phyloP scores from a whole-genome alignment of 1,140 invertebrate species.

The Octopus sinensis region DNA sequence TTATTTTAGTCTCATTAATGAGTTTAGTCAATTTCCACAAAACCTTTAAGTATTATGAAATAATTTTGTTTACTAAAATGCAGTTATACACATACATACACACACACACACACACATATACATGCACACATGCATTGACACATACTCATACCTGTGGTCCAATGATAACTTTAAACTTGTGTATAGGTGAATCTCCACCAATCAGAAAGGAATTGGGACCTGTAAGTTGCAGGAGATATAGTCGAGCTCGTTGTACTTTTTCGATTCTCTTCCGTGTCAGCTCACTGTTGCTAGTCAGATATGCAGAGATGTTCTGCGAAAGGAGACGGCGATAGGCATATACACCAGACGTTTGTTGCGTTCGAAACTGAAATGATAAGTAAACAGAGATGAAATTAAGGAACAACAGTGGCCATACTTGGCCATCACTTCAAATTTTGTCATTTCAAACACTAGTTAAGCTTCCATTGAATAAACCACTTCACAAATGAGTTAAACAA shows the following conservation, averaged over 20 bases:
- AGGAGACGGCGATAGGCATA: slow-evolving; percentile 19
- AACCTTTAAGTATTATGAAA: no score
- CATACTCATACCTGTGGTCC: slow-evolving; percentile 55
- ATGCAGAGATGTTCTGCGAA: slow-evolving; percentile 21
- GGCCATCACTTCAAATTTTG: no score
- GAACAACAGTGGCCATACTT: no score
- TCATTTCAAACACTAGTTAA: no score
- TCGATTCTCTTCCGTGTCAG: slow-evolving; percentile 52
- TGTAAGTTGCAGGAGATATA: slow-evolving; percentile 59
- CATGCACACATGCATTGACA: not conserved
- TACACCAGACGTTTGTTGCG: slow-evolving; percentile 19
- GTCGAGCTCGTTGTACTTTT: slow-evolving; percentile 52
- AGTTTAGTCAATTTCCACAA: no score
- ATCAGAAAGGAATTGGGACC: slow-evolving; percentile 60
- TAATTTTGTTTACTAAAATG: no score
- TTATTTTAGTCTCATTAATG: no score
- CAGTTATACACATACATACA: not conserved
- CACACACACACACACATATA: not conserved
- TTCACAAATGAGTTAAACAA: no score
- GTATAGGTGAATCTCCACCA: slow-evolving; percentile 59
- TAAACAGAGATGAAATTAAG: no score
- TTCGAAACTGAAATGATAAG: slow-evolving; percentile 28
- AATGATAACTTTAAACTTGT: slow-evolving; percentile 60
- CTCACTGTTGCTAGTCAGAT: slow-evolving; percentile 30
- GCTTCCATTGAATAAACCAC: no score